Evolutionary conservation across 2,113 vertebrate genomes (phyloP).

Genomic region (Leptosomus discolor): DNA sequence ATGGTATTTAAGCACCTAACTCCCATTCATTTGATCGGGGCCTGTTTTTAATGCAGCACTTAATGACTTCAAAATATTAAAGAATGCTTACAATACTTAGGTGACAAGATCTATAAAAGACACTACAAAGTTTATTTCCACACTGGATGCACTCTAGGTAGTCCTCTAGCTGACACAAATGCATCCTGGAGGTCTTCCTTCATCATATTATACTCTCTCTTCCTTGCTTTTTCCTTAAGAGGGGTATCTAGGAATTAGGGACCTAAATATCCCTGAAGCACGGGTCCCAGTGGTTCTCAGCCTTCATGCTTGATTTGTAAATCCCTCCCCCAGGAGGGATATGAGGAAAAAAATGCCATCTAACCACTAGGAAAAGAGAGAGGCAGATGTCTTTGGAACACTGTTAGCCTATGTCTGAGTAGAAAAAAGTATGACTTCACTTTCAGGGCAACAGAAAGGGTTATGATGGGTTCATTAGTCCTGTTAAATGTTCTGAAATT

Average conservation of each 20-base stretch:
- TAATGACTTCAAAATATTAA: not conserved
- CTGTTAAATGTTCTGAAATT: not conserved
- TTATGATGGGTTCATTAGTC: not conserved
- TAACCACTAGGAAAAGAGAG: not conserved
- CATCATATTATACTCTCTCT: not conserved
- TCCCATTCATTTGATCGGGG: not conserved
- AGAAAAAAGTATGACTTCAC: not conserved
- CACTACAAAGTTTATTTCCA: not conserved
- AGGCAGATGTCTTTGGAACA: not conserved
- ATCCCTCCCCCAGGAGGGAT: rapidly evolving
- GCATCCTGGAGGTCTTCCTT: not conserved
- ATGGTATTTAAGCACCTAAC: not conserved
- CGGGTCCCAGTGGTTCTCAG: not conserved
- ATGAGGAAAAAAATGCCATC: not conserved
- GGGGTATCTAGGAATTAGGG: not conserved
- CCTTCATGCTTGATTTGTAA: not conserved
- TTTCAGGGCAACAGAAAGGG: not conserved
- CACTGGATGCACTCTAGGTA: not conserved
- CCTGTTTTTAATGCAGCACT: not conserved
- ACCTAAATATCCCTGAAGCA: not conserved
- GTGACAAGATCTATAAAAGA: not conserved
- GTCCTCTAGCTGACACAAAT: not conserved
- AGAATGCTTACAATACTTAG: not conserved
- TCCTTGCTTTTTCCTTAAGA: not conserved
- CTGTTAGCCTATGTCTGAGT: not conserved